phyloP scores from a whole-genome alignment of 2,888 invertebrate species.

The Ophion costatus region DNA sequence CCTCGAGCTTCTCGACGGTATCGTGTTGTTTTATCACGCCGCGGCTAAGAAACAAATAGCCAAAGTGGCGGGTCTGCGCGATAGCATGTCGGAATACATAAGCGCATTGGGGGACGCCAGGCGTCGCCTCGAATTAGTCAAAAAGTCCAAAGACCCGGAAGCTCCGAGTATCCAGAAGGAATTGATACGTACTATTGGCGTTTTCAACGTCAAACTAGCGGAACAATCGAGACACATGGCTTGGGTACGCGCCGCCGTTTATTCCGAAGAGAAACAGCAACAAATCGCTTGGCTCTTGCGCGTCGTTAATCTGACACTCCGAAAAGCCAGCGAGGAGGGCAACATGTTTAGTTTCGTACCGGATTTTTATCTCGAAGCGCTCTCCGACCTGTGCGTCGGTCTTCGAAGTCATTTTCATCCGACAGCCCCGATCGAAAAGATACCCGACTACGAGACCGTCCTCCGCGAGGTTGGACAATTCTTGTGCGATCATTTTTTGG shows the following conservation, averaged over 20 bases:
- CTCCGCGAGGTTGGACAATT: conserved; percentile 89
- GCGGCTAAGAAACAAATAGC: conserved; percentile 88
- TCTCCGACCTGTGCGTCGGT: conserved; percentile 87
- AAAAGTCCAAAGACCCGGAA: conserved; percentile 72
- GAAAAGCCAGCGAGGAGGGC: conserved; percentile 86
- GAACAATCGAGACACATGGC: conserved; percentile 88
- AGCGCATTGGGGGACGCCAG: conserved; percentile 87
- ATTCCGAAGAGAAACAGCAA: conserved; percentile 87
- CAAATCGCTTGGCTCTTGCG: conserved; percentile 87
- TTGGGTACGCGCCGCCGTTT: conserved; percentile 88
- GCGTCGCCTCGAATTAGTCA: conserved; percentile 82
- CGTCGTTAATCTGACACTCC: conserved; percentile 86
- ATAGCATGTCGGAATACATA: conserved; percentile 88
- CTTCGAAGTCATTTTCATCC: conserved; percentile 88
- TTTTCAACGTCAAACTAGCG: conserved; percentile 86
- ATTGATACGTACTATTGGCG: conserved; percentile 85
- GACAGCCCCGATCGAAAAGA: conserved; percentile 85
- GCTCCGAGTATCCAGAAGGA: conserved; percentile 84
- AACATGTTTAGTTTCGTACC: conserved; percentile 89
- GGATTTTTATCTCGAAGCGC: conserved; percentile 89
- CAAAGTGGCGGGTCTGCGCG: conserved; percentile 85
- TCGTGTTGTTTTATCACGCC: conserved; percentile 88
- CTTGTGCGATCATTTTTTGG: conserved; percentile 90
- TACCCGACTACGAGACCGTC: conserved; percentile 86
- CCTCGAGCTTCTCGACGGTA: conserved; percentile 87